phyloP scores from a whole-genome alignment of 2,113 vertebrate genomes.

The Orientallactaga bullata region DNA sequence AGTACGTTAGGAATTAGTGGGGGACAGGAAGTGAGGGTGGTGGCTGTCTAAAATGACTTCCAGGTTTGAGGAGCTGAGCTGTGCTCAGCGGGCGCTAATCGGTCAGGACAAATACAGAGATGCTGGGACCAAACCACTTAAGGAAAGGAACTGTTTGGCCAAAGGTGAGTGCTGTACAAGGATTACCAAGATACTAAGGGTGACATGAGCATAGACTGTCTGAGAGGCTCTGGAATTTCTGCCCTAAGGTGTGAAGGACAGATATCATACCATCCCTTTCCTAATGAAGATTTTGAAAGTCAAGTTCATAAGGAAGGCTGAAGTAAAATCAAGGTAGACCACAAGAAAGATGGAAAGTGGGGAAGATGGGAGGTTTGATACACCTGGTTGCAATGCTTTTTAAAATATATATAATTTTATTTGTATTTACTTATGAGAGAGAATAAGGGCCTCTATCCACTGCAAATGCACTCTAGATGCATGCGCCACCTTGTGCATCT shows the following conservation, averaged over 20 bases:
- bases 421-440: too few species aligned
- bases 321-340: neutral
- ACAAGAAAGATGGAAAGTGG: neutral
- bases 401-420: too few species aligned
- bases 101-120: neutral
- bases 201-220: neutral
- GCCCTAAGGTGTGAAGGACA: neutral
- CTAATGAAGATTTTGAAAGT: neutral
- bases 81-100: neutral
- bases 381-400: neutral
- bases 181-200: neutral
- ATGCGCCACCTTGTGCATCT: too few species aligned
- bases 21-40: neutral
- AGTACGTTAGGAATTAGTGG: neutral
- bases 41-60: neutral
- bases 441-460: too few species aligned
- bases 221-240: neutral
- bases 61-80: neutral
- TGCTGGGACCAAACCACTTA: neutral
- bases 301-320: neutral
- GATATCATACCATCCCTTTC: neutral
- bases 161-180: neutral
- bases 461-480: too few species aligned
- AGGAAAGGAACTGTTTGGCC: neutral
- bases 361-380: rapidly evolving